Evolutionary conservation across 2,113 vertebrate genomes (phyloP).

Genomic region (Pterocles gutturalis): DNA sequence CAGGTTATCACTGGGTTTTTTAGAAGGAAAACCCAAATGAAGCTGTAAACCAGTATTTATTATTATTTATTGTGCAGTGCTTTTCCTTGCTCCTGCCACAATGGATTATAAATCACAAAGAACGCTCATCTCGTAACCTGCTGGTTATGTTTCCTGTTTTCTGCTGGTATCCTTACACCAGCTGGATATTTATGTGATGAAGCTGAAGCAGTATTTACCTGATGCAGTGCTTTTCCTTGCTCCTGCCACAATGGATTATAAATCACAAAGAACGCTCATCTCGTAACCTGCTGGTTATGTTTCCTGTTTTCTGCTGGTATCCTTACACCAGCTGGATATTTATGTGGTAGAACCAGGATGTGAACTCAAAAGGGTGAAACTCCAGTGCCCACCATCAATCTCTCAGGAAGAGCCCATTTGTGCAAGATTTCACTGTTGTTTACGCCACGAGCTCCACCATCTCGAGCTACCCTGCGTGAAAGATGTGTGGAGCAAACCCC

Average conservation of each 20-base stretch:
- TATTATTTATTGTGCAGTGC: no score
- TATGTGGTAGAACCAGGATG: background rate
- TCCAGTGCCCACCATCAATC: background rate
- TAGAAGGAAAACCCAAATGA: background rate
- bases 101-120: fast-evolving
- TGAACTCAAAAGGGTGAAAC: background rate
- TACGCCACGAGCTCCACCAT: background rate
- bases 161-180: background rate
- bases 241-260: background rate
- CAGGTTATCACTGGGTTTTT: background rate
- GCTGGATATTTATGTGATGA: background rate
- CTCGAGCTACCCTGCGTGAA: background rate
- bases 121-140: background rate
- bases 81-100: background rate
- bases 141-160: background rate
- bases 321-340: background rate
- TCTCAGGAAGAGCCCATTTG: background rate
- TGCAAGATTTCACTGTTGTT: background rate
- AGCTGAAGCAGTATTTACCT: background rate
- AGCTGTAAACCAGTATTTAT: background rate
- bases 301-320: background rate
- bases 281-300: no score
- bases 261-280: background rate
- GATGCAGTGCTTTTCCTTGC: background rate
- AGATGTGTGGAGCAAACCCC: background rate